Base-by-base conservation (phyloP, 2,888 invertebrate genomes). In the Nemurella pictetii region DNA sequence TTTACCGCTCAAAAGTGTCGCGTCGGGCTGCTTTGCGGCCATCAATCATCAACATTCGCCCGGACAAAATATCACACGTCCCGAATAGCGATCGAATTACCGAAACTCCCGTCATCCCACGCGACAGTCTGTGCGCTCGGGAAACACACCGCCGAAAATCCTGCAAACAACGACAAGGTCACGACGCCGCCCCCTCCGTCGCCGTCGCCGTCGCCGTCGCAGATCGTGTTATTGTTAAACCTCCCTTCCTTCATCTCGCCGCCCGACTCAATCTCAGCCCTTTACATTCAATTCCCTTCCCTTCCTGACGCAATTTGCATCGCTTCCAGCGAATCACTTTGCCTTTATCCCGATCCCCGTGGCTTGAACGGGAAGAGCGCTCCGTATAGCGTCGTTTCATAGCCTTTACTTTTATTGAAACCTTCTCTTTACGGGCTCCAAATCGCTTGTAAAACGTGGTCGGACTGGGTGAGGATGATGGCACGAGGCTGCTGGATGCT, bases 391-490 rank as follows among this genome's bases (percentile, higher is more conserved):
- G 74, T 27, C 28, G 28, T 80, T 84, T 80, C 55, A 28, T 73
- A 72, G 78, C 85, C 81, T 84, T 86, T 84, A 85, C 85, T 86
- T 87, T 87, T 87, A 86, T 86, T 87, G 86, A 85, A 86, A 85
- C 90, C 91, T 91, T 91, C 91, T 91, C 91, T 91, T 92, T 91
- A 91, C 91, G 90, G 91, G 90, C 91, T 90, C 90, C 91, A 91
- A 92, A 92, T 92, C 91, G 91, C 91, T 91, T 91, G 91, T 90
- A 91, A 91, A 91, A 91, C 91, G 91, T 89, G 89, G 90, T 88
- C 89, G 89, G 88, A 88, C 89, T 89, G 89, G 87, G 86, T 87
- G 86, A 88, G 89, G 88, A 91, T 80, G 85, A 84, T 77, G 85
- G 84, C 35, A 30, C 7, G 30, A 15, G 74, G 9, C 80, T 30